Conservation (phyloP, 2,113 vertebrate species). For the Micronycteris hirsuta region DNA sequence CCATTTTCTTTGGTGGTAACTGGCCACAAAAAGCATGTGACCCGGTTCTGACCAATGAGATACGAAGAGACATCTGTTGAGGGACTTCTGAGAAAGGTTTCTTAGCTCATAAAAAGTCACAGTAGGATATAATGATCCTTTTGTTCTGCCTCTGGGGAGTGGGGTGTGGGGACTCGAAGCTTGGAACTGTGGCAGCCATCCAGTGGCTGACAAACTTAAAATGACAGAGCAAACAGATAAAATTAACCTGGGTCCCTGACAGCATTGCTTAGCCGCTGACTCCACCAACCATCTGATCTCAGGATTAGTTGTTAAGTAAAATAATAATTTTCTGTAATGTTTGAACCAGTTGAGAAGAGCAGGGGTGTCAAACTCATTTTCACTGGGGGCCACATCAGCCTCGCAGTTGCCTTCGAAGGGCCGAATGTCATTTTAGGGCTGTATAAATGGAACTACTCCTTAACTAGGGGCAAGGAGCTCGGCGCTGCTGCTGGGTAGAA, state of each 20-base stretch:
- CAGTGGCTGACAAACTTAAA: background rate
- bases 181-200: background rate
- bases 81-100: constrained; percentile 25
- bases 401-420: too few species aligned
- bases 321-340: background rate
- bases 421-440: too few species aligned
- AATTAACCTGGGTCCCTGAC: background rate
- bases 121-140: background rate
- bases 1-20: constrained; percentile 11
- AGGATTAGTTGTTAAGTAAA: background rate
- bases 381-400: too few species aligned
- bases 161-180: background rate
- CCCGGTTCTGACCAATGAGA: constrained; percentile 7
- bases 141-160: background rate
- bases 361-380: too few species aligned
- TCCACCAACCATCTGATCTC: background rate
- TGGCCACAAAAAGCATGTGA: background rate
- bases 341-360: background rate
- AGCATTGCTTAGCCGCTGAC: background rate
- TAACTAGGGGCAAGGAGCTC: too few species aligned
- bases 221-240: background rate
- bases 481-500: too few species aligned
- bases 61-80: background rate
- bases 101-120: constrained; percentile 26
- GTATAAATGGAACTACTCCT: too few species aligned